A percentile compares a stretch with the other conserved stretches of the same genome.
These are phyloP conservation scores for Theocolax elegans DNA, from an alignment of 1,140 invertebrate species.

Conservation along the genomic window DNA sequence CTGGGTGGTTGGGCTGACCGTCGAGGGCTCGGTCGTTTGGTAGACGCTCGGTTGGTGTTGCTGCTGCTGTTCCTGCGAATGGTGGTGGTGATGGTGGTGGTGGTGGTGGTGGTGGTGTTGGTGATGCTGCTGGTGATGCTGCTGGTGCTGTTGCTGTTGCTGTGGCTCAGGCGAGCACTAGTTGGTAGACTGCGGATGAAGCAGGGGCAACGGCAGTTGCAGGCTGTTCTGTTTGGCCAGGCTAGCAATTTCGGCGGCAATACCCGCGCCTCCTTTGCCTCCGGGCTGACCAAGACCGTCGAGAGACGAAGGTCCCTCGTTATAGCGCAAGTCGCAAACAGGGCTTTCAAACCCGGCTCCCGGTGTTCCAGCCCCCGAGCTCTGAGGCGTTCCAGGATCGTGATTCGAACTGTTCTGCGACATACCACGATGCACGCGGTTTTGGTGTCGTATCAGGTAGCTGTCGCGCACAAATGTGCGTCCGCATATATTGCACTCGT, in stretches of 20 bases:
- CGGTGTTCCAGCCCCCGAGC: slow-evolving; percentile 59
- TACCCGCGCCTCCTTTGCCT: slow-evolving; percentile 52
- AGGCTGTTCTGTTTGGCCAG: slow-evolving; percentile 65
- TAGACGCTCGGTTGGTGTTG: slow-evolving; percentile 60
- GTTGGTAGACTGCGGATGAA: slow-evolving; percentile 67
- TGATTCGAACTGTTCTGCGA: slow-evolving; percentile 61
- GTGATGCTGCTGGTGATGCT: slow-evolving; percentile 47
- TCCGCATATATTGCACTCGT: slow-evolving; percentile 78
- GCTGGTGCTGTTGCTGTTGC: slow-evolving; percentile 53
- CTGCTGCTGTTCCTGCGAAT: slow-evolving; percentile 51
- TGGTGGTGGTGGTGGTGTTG: slow-evolving; percentile 47
- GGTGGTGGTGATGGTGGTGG: slow-evolving; percentile 52
- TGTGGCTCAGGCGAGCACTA: slow-evolving; percentile 62
- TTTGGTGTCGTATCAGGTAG: slow-evolving; percentile 80
- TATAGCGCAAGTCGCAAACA: slow-evolving; percentile 65
- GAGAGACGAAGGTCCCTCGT: slow-evolving; percentile 63
- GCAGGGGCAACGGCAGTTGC: slow-evolving; percentile 64
- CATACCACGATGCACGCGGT: slow-evolving; percentile 75
- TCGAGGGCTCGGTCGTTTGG: slow-evolving; percentile 55
- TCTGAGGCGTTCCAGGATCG: slow-evolving; percentile 65
- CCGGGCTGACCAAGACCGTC: slow-evolving; percentile 53
- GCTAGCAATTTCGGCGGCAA: slow-evolving; percentile 63
- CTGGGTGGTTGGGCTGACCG: slow-evolving; percentile 53
- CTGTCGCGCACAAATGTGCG: slow-evolving; percentile 79
- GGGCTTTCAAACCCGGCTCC: slow-evolving; percentile 65